Evolutionary conservation across 2,888 invertebrate species (phyloP), one percentile per base, ranked within the genome.

Genomic region (Folsomia candida): DNA sequence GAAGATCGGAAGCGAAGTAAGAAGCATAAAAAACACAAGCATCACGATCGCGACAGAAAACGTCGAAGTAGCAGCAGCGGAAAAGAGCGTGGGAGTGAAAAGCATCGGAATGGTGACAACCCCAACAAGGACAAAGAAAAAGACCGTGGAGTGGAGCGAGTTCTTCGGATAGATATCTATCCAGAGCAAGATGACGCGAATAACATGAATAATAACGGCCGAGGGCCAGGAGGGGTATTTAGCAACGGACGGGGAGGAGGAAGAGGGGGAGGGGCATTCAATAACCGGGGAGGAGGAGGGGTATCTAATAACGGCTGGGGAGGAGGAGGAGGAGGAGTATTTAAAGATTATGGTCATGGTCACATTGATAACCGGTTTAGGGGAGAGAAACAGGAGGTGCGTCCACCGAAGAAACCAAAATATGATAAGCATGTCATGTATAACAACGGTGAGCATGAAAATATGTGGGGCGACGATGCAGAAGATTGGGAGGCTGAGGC

Each of bases 401-500:
- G 22, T 0, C 6, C 0, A n/a, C n/a, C 6, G 22, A 51, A 28
- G 27, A 26, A 28, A 29, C 62, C n/a, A n/a, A n/a, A n/a, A n/a
- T n/a, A n/a, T n/a, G n/a, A n/a, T n/a, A n/a, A n/a, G n/a, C n/a
- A n/a, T n/a, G n/a, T n/a, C n/a, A n/a, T n/a, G n/a, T n/a, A n/a
- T n/a, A n/a, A 67, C 20, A 14, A n/a, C 2, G 2, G 26, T 24
- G 51, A 14, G 4, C n/a, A 29, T 2, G 27, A 47, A 3, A 69
- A 70, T 25, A 24, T 18, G 0, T 69, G 68, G 70, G 76, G 69
- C 1, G 28, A 67, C 18, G 72, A 72, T 14, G 76, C 70, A 22
- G 78, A 78, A 51, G 74, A 78, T 62, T 78, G 78, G 78, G 78
- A 78, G 51, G 51, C 74, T 11, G 76, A 75, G 2, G 27, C 60